These are phyloP conservation scores for Toxostoma redivivum DNA, from an alignment of 2,113 vertebrate genomes.

Conservation along the genomic window DNA sequence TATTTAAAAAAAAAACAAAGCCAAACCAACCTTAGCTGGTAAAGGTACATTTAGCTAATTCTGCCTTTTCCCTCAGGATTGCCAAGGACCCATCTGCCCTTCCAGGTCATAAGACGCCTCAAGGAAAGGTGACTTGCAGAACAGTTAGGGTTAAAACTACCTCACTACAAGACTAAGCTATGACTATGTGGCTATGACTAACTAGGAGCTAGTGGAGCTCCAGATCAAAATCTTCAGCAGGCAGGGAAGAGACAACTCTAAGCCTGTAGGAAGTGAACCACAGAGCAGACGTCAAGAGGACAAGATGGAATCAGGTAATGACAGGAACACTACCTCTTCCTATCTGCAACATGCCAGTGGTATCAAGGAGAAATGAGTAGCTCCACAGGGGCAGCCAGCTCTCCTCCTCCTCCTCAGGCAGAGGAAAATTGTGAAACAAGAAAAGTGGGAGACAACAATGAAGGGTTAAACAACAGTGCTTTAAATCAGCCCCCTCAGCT, in stretches of 20 bases:
- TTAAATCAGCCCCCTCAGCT: not conserved
- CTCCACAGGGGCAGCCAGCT: not conserved
- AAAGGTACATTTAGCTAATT: not conserved
- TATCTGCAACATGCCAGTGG: not conserved
- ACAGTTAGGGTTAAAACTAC: not conserved
- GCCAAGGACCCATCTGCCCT: not conserved
- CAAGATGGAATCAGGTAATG: not conserved
- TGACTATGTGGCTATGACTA: not conserved
- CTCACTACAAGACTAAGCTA: not conserved
- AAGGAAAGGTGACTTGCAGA: not conserved
- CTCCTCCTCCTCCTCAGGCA: not conserved
- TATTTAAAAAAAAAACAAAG: not conserved
- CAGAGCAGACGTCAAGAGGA: not conserved
- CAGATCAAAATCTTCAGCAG: not conserved
- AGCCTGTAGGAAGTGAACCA: not conserved
- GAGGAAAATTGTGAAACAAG: not conserved
- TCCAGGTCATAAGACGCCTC: not conserved
- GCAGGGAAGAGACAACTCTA: not conserved
- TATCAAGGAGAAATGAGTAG: not conserved
- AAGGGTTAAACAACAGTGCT: not conserved
- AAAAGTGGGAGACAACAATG: not conserved
- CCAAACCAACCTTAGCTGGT: not conserved
- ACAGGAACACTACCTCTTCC: not conserved
- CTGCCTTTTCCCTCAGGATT: not conserved
- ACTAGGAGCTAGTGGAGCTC: not conserved